Percentiles rank a stretch among this genome's conserved stretches.
These are phyloP conservation scores for Lepetodrilus schrolli DNA, from an alignment of 2,888 invertebrate genomes.

Conservation along the genomic window DNA sequence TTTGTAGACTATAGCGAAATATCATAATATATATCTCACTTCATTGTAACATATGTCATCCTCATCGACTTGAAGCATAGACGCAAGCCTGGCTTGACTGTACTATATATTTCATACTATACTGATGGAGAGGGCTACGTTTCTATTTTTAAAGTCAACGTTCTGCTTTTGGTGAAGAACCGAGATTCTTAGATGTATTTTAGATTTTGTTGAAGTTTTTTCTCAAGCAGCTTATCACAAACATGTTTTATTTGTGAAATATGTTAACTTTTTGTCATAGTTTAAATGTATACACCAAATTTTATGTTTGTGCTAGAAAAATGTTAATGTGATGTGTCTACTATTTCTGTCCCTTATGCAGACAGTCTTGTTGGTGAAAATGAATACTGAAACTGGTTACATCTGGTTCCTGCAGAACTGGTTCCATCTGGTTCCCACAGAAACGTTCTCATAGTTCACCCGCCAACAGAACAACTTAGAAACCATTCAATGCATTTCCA, in stretches of 20 bases:
- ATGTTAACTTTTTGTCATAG: neutral
- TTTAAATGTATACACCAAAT: neutral
- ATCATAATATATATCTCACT: neutral
- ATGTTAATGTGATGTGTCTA: no score
- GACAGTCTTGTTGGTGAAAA: no score
- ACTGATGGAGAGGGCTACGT: neutral
- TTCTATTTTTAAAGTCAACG: neutral
- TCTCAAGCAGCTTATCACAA: neutral
- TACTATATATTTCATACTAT: neutral
- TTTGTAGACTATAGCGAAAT: neutral
- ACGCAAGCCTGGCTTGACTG: neutral
- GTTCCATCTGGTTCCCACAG: no score
- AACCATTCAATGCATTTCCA: no score
- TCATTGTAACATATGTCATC: neutral
- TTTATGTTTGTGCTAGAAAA: no score
- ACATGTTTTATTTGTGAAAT: neutral
- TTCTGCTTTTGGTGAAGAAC: no score
- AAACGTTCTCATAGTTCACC: no score
- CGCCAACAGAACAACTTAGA: no score
- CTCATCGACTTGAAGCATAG: neutral
- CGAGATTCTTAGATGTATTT: neutral
- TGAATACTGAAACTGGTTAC: no score
- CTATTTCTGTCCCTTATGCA: no score
- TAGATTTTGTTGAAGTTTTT: neutral
- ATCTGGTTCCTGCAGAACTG: no score